phyloP scores from a whole-genome alignment of 2,797 vertebrate genomes.

The Peromyscus melanophrys region DNA sequence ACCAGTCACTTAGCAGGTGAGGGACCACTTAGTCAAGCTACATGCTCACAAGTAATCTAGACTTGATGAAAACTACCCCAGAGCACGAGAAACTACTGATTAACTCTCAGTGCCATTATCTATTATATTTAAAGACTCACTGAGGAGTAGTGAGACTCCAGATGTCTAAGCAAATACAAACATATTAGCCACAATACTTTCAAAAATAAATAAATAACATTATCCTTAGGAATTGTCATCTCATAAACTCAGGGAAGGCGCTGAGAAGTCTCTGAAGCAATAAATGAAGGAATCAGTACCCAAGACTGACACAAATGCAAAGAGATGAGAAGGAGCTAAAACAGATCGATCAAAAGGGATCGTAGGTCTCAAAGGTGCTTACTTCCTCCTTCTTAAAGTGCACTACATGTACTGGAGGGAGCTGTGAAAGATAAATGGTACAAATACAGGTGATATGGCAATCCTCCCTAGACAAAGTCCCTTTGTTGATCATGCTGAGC shows the following conservation, averaged over 20 bases:
- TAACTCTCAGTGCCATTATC: conserved; percentile 51
- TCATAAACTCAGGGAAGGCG: background rate
- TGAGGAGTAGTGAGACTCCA: background rate
- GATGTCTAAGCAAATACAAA: conserved; percentile 49
- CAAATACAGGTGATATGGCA: background rate
- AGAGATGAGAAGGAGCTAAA: background rate
- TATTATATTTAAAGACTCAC: conserved; percentile 63
- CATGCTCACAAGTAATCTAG: background rate
- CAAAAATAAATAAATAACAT: conserved; percentile 43
- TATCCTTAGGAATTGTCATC: background rate
- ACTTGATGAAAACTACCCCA: conserved; percentile 49
- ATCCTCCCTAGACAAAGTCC: background rate
- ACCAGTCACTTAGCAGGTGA: conserved; percentile 19
- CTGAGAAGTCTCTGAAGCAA: background rate
- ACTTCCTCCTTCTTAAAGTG: background rate
- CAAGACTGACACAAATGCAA: background rate
- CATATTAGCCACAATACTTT: background rate
- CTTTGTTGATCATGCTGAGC: background rate
- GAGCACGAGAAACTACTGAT: conserved; percentile 47
- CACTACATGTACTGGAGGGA: background rate
- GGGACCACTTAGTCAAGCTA: conserved; percentile 50
- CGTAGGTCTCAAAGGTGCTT: background rate
- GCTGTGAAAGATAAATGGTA: background rate
- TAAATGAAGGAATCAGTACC: conserved; percentile 7
- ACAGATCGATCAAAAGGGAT: conserved; percentile 12